Conservation (phyloP, 2,113 vertebrate genomes). For the Paracyprichromis sp. region DNA sequence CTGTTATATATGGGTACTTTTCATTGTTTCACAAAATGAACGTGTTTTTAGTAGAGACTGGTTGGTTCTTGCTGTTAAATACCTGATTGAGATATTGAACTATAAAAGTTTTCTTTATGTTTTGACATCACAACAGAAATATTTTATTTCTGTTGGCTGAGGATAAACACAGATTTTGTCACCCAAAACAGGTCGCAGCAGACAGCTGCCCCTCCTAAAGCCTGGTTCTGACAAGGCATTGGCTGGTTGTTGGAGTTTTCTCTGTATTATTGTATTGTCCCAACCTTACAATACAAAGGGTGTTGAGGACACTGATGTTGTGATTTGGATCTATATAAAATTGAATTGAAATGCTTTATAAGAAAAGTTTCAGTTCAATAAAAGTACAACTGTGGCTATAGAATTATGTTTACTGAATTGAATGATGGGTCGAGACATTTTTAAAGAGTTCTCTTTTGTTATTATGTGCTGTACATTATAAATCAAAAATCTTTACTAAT, state of each 20-base stretch:
- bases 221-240: background rate
- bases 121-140: background rate
- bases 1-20: background rate
- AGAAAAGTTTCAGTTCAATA: background rate
- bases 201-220: background rate
- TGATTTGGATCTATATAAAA: background rate
- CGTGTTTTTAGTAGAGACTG: background rate
- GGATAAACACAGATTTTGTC: background rate
- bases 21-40: background rate
- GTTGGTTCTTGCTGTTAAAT: background rate
- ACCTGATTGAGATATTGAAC: background rate
- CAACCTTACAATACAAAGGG: background rate
- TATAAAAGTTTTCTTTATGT: background rate
- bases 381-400: background rate
- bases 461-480: background rate
- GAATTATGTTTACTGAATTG: background rate
- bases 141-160: background rate
- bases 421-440: background rate
- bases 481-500: background rate
- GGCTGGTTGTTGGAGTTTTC: background rate
- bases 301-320: background rate
- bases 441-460: background rate
- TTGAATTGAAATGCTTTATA: background rate
- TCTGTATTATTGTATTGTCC: background rate
- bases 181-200: background rate